Evolutionary conservation across 2,797 vertebrate genomes (phyloP).

Genomic region (Pseudochirops cupreus): DNA sequence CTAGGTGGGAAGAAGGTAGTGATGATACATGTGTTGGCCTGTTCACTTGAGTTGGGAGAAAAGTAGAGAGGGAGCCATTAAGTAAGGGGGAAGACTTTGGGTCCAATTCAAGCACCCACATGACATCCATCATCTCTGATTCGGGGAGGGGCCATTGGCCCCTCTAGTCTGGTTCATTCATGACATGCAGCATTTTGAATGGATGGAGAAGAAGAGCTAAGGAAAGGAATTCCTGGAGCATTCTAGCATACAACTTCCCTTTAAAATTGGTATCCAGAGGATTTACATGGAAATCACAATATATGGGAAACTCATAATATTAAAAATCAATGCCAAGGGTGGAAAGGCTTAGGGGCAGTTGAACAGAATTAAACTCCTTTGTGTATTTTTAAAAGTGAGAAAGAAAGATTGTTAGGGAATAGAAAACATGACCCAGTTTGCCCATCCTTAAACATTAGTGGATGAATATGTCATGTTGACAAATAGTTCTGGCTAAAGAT

Average conservation of each 20-base stretch:
- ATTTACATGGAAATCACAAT: not conserved
- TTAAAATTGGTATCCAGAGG: not conserved
- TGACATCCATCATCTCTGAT: not conserved
- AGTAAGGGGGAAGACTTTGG: not conserved
- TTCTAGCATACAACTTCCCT: not conserved
- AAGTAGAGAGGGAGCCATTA: not conserved
- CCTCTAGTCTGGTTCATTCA: not conserved
- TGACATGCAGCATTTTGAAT: not conserved
- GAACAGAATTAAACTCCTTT: not conserved
- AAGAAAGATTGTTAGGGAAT: conserved; percentile 27
- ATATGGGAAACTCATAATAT: not conserved
- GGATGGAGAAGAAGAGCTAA: not conserved
- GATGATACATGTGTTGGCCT: not conserved
- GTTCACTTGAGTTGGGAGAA: not conserved
- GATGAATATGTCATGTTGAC: conserved; percentile 28
- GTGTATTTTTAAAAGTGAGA: conserved; percentile 40
- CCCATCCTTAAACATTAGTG: conserved; percentile 34
- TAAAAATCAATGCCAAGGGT: conserved; percentile 1
- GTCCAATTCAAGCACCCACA: not conserved
- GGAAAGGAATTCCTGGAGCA: not conserved
- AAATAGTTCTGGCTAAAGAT: conserved; percentile 21
- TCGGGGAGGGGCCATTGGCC: not conserved
- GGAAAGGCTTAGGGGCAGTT: not conserved
- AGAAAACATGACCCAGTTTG: conserved; percentile 33
- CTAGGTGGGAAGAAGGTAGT: not conserved